Percentiles rank a stretch among this genome's conserved stretches.
These are phyloP conservation scores for Laothoe populi DNA, from an alignment of 2,888 invertebrate genomes.

Conservation along the genomic window DNA sequence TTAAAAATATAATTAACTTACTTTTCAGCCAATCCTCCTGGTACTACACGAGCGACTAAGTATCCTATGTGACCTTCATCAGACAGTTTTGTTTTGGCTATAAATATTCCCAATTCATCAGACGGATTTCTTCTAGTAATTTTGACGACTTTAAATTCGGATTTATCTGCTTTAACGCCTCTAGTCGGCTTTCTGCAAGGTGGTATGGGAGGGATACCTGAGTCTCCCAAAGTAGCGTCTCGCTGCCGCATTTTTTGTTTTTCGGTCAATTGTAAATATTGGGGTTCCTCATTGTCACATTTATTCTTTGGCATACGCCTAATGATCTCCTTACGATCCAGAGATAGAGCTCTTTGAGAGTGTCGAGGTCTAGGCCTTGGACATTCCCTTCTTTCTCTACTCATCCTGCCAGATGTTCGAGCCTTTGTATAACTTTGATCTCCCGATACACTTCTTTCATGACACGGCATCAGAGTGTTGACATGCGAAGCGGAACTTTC, in stretches of 20 bases:
- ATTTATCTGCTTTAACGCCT: conserved; percentile 62
- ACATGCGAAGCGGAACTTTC: conserved; percentile 81
- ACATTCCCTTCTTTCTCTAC: conserved; percentile 69
- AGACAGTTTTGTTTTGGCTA: conserved; percentile 87
- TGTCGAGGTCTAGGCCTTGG: conserved; percentile 67
- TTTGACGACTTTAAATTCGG: conserved; percentile 81
- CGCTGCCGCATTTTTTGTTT: conserved; percentile 80
- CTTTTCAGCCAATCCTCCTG: conserved; percentile 88
- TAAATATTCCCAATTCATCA: conserved; percentile 89
- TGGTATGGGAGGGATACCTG: conserved; percentile 80
- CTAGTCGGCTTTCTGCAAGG: conserved; percentile 71
- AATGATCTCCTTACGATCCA: conserved; percentile 83
- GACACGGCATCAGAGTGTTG: conserved; percentile 66
- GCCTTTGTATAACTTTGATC: conserved; percentile 74
- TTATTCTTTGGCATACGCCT: conserved; percentile 76
- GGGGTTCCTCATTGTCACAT: conserved; percentile 70
- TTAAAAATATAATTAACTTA: conserved; percentile 56
- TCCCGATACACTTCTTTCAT: conserved; percentile 79
- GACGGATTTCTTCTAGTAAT: conserved; percentile 82
- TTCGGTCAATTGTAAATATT: conserved; percentile 77
- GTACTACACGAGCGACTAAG: conserved; percentile 89
- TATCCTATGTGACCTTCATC: conserved; percentile 87
- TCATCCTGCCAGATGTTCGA: conserved; percentile 71
- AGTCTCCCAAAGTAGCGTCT: conserved; percentile 65
- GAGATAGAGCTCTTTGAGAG: conserved; percentile 81